These are phyloP conservation scores for Andrena marginata DNA, from an alignment of 2,888 invertebrate species.

Conservation along the genomic window DNA sequence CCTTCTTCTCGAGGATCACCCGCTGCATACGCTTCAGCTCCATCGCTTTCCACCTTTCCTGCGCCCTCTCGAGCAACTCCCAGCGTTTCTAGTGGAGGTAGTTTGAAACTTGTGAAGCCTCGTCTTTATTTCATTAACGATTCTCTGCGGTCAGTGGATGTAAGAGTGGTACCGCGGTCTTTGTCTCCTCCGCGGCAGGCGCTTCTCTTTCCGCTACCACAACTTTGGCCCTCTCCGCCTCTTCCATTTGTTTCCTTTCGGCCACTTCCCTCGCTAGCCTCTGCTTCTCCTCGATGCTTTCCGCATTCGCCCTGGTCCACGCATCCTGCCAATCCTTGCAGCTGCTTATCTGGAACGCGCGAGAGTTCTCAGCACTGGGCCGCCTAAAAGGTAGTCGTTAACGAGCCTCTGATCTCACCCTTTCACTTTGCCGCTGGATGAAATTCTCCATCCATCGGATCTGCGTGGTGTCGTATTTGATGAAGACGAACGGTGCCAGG, in stretches of 20 bases:
- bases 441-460: slow-evolving; percentile 79
- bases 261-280: slow-evolving; percentile 85
- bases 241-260: slow-evolving; percentile 83
- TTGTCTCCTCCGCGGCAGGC: background rate
- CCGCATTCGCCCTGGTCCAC: slow-evolving; percentile 86
- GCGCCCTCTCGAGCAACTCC: slow-evolving; percentile 83
- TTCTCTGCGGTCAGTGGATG: no score
- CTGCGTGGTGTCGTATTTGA: slow-evolving; percentile 85
- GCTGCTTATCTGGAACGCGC: slow-evolving; percentile 84
- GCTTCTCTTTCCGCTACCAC: slow-evolving; percentile 6
- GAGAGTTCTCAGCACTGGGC: background rate
- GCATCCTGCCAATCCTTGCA: slow-evolving; percentile 88
- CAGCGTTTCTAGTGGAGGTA: slow-evolving; percentile 40
- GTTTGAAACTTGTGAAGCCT: no score
- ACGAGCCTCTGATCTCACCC: slow-evolving; percentile 61
- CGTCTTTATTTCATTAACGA: no score
- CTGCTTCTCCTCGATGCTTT: slow-evolving; percentile 85
- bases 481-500: slow-evolving; percentile 87
- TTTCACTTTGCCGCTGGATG: slow-evolving; percentile 75
- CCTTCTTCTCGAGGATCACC: slow-evolving; percentile 88
- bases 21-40: slow-evolving; percentile 89
- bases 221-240: slow-evolving; percentile 9
- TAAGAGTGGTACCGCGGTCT: slow-evolving; percentile 10
- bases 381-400: background rate
- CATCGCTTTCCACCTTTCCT: slow-evolving; percentile 88